Evolutionary conservation across 2,797 vertebrate genomes (phyloP).

Genomic region (Manis pentadactyla): DNA sequence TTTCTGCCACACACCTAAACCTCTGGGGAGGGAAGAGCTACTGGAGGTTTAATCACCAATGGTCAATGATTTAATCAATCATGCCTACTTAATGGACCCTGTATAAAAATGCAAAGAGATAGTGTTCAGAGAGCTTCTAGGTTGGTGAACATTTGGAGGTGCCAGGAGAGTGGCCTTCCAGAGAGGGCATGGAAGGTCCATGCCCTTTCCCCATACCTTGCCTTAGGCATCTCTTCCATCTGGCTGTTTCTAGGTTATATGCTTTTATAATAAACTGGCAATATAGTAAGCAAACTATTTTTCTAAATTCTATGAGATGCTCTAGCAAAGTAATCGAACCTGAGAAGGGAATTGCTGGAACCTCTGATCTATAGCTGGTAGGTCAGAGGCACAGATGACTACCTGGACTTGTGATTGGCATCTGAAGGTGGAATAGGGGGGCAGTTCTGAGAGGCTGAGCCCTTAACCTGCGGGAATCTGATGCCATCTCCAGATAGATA

Average conservation of each 20-base stretch:
- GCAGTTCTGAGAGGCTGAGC: neutral
- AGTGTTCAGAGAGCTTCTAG: neutral
- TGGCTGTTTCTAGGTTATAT: neutral
- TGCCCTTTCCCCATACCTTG: neutral
- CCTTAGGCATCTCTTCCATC: neutral
- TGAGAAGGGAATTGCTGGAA: neutral
- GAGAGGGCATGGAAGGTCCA: neutral
- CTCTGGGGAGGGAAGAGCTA: neutral
- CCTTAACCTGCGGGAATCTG: neutral
- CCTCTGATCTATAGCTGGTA: neutral
- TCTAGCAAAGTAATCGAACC: neutral
- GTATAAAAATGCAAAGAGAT: neutral
- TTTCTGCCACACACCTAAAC: neutral
- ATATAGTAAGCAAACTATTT: neutral
- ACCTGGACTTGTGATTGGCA: neutral
- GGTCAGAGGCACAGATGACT: neutral
- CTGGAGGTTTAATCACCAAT: neutral
- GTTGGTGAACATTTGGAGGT: neutral
- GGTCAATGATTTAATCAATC: neutral
- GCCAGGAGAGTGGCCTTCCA: neutral
- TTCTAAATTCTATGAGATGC: neutral
- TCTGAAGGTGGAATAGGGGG: neutral
- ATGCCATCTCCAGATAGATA: neutral
- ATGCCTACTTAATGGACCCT: neutral
- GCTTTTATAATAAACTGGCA: neutral